Evolutionary conservation across 2,797 vertebrate genomes (phyloP).

Genomic region (Brotula barbata): DNA sequence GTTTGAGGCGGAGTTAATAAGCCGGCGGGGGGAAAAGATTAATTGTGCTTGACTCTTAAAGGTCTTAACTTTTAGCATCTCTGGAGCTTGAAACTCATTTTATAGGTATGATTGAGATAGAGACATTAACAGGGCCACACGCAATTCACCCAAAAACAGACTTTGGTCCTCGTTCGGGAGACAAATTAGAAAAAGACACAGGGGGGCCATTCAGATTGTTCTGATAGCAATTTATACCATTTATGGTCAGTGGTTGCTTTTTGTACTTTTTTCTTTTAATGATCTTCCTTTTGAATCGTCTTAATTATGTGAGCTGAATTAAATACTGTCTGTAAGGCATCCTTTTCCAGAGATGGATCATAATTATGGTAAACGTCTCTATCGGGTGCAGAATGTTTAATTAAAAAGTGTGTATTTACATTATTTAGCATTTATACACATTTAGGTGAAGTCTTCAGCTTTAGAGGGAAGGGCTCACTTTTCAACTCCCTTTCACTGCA

Average conservation of each 20-base stretch:
- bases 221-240: too few relatives aligned
- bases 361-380: conserved; percentile 6
- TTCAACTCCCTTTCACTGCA: too few relatives aligned
- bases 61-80: conserved; percentile 43
- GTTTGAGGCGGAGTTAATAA: conserved; percentile 35
- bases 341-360: conserved; percentile 12
- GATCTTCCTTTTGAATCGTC: conserved; percentile 36
- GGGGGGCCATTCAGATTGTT: too few relatives aligned
- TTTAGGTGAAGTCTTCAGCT: neutral
- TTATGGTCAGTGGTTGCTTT: neutral
- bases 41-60: conserved; percentile 32
- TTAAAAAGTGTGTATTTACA: neutral
- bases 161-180: too few relatives aligned
- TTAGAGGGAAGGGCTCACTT: neutral
- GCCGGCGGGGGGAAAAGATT: conserved; percentile 6
- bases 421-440: neutral
- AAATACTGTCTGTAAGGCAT: conserved; percentile 1
- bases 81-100: conserved; percentile 48
- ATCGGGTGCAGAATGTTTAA: too few relatives aligned
- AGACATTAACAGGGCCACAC: conserved; percentile 29
- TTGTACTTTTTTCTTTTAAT: conserved; percentile 28
- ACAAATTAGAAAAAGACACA: too few relatives aligned
- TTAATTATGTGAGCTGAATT: conserved; percentile 28
- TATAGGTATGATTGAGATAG: conserved; percentile 44
- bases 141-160: conserved; percentile 27